Base-by-base conservation (phyloP, 2,888 invertebrate genomes). In the Temnothorax ravouxi region DNA sequence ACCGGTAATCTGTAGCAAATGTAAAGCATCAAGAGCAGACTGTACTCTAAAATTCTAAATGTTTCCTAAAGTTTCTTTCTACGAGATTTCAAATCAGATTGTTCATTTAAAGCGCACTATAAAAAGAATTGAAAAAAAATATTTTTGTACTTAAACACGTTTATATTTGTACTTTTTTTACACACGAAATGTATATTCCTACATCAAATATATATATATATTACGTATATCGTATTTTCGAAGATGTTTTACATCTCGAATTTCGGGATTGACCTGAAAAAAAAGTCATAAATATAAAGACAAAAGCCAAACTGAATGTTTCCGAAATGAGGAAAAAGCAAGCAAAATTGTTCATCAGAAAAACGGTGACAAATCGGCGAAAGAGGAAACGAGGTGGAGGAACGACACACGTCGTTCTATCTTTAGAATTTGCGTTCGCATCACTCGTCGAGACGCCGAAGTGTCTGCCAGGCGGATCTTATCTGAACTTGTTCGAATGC, bases 401-500 rank as follows among this genome's bases (percentile, higher is more conserved):
- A 25, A 64, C 25, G 38, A 76, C 64, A 64, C 62, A 62, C n/a
- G 61, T 75, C 52, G 69, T 74, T 75, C 88, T 89, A 89, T 89
- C 84, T 89, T 89, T 89, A 89, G 88, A 80, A 74, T 83, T 85
- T 77, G 66, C 79, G 67, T 75, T 86, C 80, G 18, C 52, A 69
- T 56, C 44, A 75, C 67, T 67, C 87, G 80, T 88, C 82, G 83
- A 81, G 88, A 88, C 87, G 86, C 88, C 89, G 15, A 87, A 83
- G 86, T 85, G 89, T 91, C 91, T 91, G 85, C 85, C 84, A 64
- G 77, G 69, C 61, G 71, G 47, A 69, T 84, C 89, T 91, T 91
- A 91, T 91, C 89, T 84, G 80, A 88, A 75, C 77, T 76, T 79
- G 84, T 83, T 77, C 74, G 54, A 76, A 41, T 47, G 47, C 59